Conservation (phyloP, 35 echinoderm and acorn worm species). For the Heliocidaris erythrogramma region DNA sequence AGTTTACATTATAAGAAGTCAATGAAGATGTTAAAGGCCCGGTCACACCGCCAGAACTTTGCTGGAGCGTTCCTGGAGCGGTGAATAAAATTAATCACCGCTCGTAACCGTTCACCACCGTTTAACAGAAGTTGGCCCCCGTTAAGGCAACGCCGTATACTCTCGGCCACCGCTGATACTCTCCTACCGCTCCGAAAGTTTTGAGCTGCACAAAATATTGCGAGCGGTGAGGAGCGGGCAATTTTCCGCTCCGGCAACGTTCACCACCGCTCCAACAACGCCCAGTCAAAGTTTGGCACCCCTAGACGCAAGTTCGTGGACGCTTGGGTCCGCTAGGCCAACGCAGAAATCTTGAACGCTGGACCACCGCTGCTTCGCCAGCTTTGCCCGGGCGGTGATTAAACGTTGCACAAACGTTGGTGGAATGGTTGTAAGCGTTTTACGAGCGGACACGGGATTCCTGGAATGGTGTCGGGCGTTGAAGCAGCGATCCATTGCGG, state of each 20-base stretch:
- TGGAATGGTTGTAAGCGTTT: conserved; percentile 27
- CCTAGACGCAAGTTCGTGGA: conserved; percentile 21
- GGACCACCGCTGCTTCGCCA: conserved; percentile 13
- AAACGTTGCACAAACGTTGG: conserved; percentile 28
- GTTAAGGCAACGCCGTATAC: conserved; percentile 39
- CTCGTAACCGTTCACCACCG: conserved; percentile 41
- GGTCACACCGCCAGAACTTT: conserved; percentile 17
- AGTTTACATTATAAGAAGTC: too few relatives aligned
- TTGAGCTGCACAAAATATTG: conserved; percentile 41
- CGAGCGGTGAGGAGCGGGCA: conserved; percentile 36
- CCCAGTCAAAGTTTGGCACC: conserved; percentile 40
- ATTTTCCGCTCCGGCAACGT: conserved; percentile 25
- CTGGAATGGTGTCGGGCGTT: conserved; percentile 21
- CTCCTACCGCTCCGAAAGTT: conserved; percentile 36
- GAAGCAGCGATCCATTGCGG: conserved; percentile 36
- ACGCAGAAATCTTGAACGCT: background rate
- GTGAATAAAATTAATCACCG: conserved; percentile 8
- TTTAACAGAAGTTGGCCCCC: conserved; percentile 34
- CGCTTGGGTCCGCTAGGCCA: conserved; percentile 27
- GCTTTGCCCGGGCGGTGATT: conserved; percentile 31
- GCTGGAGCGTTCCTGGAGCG: background rate
- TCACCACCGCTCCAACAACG: conserved; percentile 33
- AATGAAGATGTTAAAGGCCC: too few relatives aligned
- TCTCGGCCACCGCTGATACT: conserved; percentile 33
- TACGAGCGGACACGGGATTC: conserved; percentile 30